Percentiles rank a stretch among this genome's conserved stretches.
These are phyloP conservation scores for Pachyrhynchus sulphureomaculatus DNA, from an alignment of 1,140 invertebrate genomes.

Conservation along the genomic window DNA sequence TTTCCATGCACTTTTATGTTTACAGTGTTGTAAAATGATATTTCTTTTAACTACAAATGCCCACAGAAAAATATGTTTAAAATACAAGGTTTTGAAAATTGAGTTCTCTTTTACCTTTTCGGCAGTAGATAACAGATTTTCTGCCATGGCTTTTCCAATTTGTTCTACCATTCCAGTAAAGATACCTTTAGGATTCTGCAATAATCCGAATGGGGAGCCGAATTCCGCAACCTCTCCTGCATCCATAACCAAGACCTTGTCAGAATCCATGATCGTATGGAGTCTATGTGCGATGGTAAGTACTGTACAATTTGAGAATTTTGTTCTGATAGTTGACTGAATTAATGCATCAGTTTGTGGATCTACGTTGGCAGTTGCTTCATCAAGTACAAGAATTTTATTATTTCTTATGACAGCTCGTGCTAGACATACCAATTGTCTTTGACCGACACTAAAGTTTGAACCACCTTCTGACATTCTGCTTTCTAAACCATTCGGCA, in stretches of 20 bases:
- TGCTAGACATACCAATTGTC: conserved; percentile 59
- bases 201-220: conserved; percentile 60
- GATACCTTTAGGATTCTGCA: conserved; percentile 52
- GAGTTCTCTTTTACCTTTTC: too few relatives aligned
- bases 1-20: too few relatives aligned
- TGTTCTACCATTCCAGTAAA: conserved; percentile 67
- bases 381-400: too few relatives aligned
- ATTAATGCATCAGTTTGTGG: too few relatives aligned
- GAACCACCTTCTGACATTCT: conserved; percentile 62
- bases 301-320: conserved; percentile 67
- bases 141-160: conserved; percentile 61
- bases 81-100: too few relatives aligned
- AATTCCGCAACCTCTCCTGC: conserved; percentile 58
- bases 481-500: conserved; percentile 47
- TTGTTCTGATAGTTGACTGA: conserved; percentile 60
- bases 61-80: too few relatives aligned
- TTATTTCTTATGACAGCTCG: conserved; percentile 61
- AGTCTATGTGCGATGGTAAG: conserved; percentile 72
- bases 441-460: conserved; percentile 58
- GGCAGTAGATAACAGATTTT: conserved; percentile 61
- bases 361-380: too few relatives aligned
- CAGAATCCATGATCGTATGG: conserved; percentile 72
- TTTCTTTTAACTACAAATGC: too few relatives aligned
- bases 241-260: conserved; percentile 58
- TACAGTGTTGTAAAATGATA: too few relatives aligned